Percentiles rank a stretch among this genome's conserved stretches.
Evolutionary conservation across 2,888 invertebrate species (phyloP).

Genomic region (Catocala fraxini): DNA sequence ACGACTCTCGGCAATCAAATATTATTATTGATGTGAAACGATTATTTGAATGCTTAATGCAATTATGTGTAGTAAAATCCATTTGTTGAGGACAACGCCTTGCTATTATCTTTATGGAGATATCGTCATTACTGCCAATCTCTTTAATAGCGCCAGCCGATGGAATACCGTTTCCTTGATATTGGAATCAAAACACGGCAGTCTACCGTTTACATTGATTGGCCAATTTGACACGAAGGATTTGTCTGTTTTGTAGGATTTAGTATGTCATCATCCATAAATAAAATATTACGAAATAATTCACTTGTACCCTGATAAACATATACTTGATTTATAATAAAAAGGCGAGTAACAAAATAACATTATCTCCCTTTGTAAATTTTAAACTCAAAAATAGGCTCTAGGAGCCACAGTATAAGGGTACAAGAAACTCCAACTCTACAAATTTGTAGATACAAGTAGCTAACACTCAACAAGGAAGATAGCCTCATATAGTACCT

Average conservation of each 20-base stretch:
- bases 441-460: too few species aligned
- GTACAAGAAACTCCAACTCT: too few species aligned
- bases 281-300: too few species aligned
- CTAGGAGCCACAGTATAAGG: too few species aligned
- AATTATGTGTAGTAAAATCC: constrained; percentile 54
- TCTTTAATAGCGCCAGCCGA: constrained; percentile 24
- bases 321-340: too few species aligned
- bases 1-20: constrained; percentile 57
- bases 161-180: constrained; percentile 36
- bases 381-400: too few species aligned
- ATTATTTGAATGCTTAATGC: constrained; percentile 53
- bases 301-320: too few species aligned
- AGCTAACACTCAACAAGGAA: background rate
- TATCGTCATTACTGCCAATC: constrained; percentile 39
- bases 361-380: background rate
- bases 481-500: constrained; percentile 13
- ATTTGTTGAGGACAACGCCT: constrained; percentile 51
- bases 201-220: constrained; percentile 23
- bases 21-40: constrained; percentile 47
- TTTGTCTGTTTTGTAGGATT: background rate
- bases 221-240: constrained; percentile 14
- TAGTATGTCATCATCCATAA: too few species aligned
- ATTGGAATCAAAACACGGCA: constrained; percentile 9
- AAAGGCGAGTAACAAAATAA: too few species aligned
- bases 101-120: constrained; percentile 34